Evolutionary conservation across 1,140 invertebrate genomes (phyloP).

Genomic region (Drosophila pruinosa): DNA sequence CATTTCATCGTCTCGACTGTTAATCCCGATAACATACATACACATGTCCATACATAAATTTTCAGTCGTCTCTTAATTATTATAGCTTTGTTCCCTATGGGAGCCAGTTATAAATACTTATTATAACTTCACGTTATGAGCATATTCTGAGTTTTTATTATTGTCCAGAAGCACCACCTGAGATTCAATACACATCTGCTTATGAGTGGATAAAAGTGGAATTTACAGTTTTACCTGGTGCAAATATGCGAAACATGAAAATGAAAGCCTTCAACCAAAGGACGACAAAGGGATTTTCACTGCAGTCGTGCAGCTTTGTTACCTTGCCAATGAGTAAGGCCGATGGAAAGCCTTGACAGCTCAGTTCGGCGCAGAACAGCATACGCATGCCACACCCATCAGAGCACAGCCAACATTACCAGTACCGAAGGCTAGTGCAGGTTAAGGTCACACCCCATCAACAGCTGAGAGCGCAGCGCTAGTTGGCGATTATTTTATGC

Average conservation of each 20-base stretch:
- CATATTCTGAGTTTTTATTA: constrained; percentile 31
- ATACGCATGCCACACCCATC: constrained; percentile 57
- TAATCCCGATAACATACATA: too few species aligned
- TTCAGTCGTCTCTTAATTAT: too few species aligned
- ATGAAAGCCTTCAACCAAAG: constrained; percentile 41
- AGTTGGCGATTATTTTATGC: constrained; percentile 66
- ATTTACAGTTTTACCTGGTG: constrained; percentile 10
- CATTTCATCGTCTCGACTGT: too few species aligned
- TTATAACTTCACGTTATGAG: constrained; percentile 55
- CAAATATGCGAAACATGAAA: constrained; percentile 40
- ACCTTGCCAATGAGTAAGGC: constrained; percentile 53
- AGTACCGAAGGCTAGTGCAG: constrained; percentile 35
- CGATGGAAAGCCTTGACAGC: constrained; percentile 54
- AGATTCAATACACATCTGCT: background rate
- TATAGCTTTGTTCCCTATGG: too few species aligned
- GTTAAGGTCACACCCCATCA: constrained; percentile 60
- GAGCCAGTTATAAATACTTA: too few species aligned
- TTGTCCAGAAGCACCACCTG: background rate
- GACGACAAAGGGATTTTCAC: constrained; percentile 58
- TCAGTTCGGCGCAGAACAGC: constrained; percentile 6
- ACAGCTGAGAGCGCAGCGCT: constrained; percentile 12
- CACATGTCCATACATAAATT: too few species aligned
- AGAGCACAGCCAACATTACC: constrained; percentile 1
- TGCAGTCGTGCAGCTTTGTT: constrained; percentile 62
- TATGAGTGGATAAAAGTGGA: background rate